Base-by-base conservation (phyloP, 2,888 invertebrate genomes). In the Cordilura impudica region DNA sequence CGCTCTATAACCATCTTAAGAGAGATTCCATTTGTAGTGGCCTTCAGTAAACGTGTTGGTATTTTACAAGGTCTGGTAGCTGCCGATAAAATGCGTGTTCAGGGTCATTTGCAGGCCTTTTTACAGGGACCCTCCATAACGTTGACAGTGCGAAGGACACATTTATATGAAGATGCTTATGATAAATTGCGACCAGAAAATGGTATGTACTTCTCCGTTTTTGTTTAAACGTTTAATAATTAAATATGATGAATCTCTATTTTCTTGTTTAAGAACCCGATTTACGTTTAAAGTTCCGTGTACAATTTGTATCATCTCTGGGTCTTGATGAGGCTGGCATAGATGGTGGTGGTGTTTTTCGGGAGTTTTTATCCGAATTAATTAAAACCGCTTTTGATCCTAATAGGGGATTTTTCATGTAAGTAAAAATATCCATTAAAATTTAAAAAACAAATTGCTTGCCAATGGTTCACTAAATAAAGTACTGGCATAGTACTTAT, bases 81-180 rank as follows among this genome's bases (percentile, higher is more conserved):
- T 1, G 90, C 90, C 2, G 90, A 90, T 81, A 90, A 90, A 82
- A 87, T 90, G 86, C 84, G 89, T 12, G 93, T 94, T 82, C 95
- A 95, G 89, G 94, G 94, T n/a, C 93, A 95, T 84, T 89, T 93
- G 82, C 91, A 93, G 12, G 93, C 94, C 78, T 95, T 95, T 86
- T 91, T 94, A 83, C 93, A 94, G 83, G 95, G 95, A 0, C 95
- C 95, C 0, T 92, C 93, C 47, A 94, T 95, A 82, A 92, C 93
- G 83, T 92, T 97, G 35, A 94, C 94, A 29, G 95, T 97, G 6
- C 91, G 97, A 73, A 92, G 99, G 70, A 95, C 96, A 82, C 97
- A 97, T 90, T 92, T 99, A n/a, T 99, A 99, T 88, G 99, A 99
- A 90, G 99, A 99, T 90, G 97, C 99, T 0, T 98, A 97, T 87